These are phyloP conservation scores for Ruditapes philippinarum DNA, from an alignment of 1,140 invertebrate species.

Conservation along the genomic window DNA sequence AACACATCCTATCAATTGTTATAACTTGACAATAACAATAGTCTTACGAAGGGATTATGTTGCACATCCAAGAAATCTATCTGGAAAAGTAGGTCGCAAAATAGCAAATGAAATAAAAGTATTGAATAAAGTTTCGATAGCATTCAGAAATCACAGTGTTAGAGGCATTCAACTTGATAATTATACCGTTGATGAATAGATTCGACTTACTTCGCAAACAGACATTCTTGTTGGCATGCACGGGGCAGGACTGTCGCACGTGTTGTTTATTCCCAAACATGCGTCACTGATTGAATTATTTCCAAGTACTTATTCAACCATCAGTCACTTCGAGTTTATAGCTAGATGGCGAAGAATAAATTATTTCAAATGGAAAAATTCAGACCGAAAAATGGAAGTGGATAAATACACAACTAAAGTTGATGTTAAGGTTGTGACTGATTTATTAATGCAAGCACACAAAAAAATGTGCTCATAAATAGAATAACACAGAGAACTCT, in stretches of 20 bases:
- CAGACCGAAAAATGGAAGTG: constrained; percentile 74
- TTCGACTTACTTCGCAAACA: constrained; percentile 88
- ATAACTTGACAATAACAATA: constrained; percentile 75
- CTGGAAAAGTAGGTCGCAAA: constrained; percentile 78
- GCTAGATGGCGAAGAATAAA: constrained; percentile 80
- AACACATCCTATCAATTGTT: constrained; percentile 66
- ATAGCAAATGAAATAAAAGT: constrained; percentile 80
- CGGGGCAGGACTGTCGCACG: constrained; percentile 97
- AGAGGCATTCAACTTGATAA: constrained; percentile 75
- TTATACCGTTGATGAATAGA: constrained; percentile 68
- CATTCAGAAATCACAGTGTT: constrained; percentile 55
- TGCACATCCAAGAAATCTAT: constrained; percentile 83
- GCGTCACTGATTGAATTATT: constrained; percentile 97
- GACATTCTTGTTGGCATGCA: constrained; percentile 98
- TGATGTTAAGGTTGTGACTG: not conserved
- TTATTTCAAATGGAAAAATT: constrained; percentile 84
- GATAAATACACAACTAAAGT: constrained; percentile 69
- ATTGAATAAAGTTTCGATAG: constrained; percentile 47
- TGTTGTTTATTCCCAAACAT: constrained; percentile 97
- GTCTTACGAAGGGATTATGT: constrained; percentile 83
- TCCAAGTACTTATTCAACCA: constrained; percentile 69
- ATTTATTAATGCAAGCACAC: not conserved
- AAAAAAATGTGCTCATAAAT: not conserved
- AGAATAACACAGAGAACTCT: too few species aligned
- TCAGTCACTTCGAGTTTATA: constrained; percentile 81